Conservation (phyloP, 2,113 vertebrate species). For the Craseonycteris thonglongyai region DNA sequence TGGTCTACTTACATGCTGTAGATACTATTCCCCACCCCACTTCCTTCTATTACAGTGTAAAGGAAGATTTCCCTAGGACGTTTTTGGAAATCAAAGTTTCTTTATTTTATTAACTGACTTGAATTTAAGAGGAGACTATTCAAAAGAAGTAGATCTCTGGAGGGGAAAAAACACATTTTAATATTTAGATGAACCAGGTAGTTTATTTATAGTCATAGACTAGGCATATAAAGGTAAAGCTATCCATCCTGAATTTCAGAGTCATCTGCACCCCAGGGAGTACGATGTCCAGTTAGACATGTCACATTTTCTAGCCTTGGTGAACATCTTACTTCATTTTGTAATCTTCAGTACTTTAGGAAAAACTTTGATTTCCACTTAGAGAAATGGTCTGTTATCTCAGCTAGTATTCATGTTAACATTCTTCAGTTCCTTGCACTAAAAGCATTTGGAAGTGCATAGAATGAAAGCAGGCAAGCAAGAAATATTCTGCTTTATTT, state of each 20-base stretch:
- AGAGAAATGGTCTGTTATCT: background rate
- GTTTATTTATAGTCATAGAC: background rate
- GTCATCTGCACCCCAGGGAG: background rate
- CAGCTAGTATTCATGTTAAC: background rate
- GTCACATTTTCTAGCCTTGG: background rate
- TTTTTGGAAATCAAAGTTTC: background rate
- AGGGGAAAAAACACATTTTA: background rate
- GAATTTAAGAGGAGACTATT: background rate
- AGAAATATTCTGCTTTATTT: background rate
- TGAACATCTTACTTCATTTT: background rate
- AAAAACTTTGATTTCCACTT: background rate
- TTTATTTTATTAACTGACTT: slow-evolving; percentile 25
- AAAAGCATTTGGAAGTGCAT: background rate
- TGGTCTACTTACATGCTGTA: background rate
- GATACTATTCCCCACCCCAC: background rate
- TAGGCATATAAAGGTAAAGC: background rate
- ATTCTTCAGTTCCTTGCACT: background rate
- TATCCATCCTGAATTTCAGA: background rate
- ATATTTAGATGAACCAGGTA: background rate
- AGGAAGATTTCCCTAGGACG: background rate
- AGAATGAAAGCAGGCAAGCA: background rate
- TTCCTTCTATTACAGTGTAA: background rate
- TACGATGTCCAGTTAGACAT: background rate
- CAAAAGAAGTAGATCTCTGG: slow-evolving; percentile 16
- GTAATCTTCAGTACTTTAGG: background rate